Evolutionary conservation across 2,888 invertebrate genomes (phyloP).

Genomic region (Drosophila percnosoma): DNA sequence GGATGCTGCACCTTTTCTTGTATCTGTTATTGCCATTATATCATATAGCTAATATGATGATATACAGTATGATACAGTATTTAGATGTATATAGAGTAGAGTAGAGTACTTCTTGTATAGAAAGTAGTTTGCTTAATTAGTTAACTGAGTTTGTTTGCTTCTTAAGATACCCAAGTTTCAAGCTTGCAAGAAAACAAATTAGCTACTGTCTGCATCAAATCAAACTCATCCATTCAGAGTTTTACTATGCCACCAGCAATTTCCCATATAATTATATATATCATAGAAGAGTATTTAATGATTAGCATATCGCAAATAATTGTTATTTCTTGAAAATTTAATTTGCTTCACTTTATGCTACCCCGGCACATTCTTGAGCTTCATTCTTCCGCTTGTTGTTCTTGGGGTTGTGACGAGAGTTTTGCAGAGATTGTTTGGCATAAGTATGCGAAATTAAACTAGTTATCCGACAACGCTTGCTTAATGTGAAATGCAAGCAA

Average conservation of each 20-base stretch:
- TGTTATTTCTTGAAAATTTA: neutral
- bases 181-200: neutral
- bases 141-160: no score
- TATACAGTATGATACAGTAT: neutral
- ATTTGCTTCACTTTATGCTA: slow-evolving; percentile 23
- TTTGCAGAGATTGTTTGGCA: slow-evolving; percentile 3
- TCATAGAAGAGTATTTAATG: neutral
- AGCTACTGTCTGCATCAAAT: neutral
- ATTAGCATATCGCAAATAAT: neutral
- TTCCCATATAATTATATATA: neutral
- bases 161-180: no score
- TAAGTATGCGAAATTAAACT: slow-evolving; percentile 2
- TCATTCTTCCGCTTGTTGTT: slow-evolving; percentile 15
- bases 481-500: slow-evolving; percentile 1
- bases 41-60: neutral
- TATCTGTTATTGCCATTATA: neutral
- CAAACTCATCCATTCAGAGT: neutral
- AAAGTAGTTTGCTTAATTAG: neutral
- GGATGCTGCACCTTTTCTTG: no score
- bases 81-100: neutral
- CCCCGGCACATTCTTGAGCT: slow-evolving; percentile 39
- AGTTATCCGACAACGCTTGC: neutral
- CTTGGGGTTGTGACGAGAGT: neutral
- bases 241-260: neutral
- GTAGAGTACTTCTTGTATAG: no score